phyloP scores from a whole-genome alignment of 2,797 vertebrate genomes.

The Sciaenops ocellatus region DNA sequence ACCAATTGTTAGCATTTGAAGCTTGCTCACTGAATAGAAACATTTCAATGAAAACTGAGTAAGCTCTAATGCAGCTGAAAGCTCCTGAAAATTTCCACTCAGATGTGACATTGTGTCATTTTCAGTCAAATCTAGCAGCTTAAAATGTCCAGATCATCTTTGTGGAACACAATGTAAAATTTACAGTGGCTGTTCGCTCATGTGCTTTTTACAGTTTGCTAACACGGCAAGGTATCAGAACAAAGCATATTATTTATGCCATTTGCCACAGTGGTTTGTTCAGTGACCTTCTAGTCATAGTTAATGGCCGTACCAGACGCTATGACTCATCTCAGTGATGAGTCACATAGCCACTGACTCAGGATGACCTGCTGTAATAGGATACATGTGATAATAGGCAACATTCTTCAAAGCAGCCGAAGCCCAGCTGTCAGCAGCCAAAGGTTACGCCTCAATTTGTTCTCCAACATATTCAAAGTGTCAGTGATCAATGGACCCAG shows the following conservation, averaged over 20 bases:
- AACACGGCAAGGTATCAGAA: too few relatives aligned
- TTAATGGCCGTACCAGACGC: neutral
- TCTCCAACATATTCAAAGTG: neutral
- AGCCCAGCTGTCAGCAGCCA: slow-evolving; percentile 14
- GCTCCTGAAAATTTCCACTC: too few relatives aligned
- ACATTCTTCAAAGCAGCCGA: slow-evolving; percentile 12
- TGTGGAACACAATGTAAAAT: too few relatives aligned
- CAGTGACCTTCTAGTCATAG: slow-evolving; percentile 33
- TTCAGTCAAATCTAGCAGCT: too few relatives aligned
- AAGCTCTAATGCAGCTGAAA: too few relatives aligned
- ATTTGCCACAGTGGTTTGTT: neutral
- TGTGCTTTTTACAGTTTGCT: too few relatives aligned
- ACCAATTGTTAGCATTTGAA: too few relatives aligned
- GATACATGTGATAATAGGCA: slow-evolving; percentile 2
- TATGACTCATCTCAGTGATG: slow-evolving; percentile 13
- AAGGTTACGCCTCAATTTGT: slow-evolving; percentile 34
- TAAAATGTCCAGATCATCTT: too few relatives aligned
- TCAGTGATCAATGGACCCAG: neutral
- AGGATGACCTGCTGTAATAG: slow-evolving; percentile 23
- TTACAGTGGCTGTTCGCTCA: too few relatives aligned
- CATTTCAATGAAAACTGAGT: too few relatives aligned
- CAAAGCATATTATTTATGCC: neutral
- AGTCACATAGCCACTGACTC: slow-evolving; percentile 13
- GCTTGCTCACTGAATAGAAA: too few relatives aligned
- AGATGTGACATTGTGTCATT: too few relatives aligned